A percentile compares a stretch with the other conserved stretches of the same genome.
Evolutionary conservation across 1,140 invertebrate genomes (phyloP).

Genomic region (Condylostylus longicornis): DNA sequence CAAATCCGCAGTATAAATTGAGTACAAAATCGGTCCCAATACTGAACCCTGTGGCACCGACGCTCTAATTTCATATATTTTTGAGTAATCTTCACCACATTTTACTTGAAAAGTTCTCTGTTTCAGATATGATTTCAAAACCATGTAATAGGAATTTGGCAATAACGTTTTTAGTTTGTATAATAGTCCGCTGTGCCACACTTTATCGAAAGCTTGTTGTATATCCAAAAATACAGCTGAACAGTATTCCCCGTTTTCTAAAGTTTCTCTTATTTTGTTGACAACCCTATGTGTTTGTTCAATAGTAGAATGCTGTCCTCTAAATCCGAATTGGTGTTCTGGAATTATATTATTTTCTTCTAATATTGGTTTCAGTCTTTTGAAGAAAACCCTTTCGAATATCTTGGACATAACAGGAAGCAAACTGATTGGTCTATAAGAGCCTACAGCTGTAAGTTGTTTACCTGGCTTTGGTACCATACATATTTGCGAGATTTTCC

Average conservation of each 20-base stretch:
- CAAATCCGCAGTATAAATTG: slow-evolving; percentile 11
- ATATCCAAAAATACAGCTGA: slow-evolving; percentile 21
- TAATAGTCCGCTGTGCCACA: slow-evolving; percentile 24
- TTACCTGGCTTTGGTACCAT: too few relatives aligned
- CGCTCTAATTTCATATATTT: slow-evolving; percentile 5
- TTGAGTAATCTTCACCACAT: slow-evolving; percentile 8
- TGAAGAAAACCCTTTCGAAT: slow-evolving; percentile 16
- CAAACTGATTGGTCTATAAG: too few relatives aligned
- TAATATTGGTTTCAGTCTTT: slow-evolving; percentile 12
- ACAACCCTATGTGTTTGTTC: slow-evolving; percentile 16
- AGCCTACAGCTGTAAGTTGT: too few relatives aligned
- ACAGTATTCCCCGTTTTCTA: slow-evolving; percentile 21
- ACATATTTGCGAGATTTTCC: too few relatives aligned
- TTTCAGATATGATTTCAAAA: slow-evolving; percentile 14
- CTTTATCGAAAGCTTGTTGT: slow-evolving; percentile 21
- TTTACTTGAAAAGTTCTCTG: slow-evolving; percentile 13
- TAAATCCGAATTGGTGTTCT: slow-evolving; percentile 17
- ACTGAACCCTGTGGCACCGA: slow-evolving; percentile 16
- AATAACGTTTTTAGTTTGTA: slow-evolving; percentile 15
- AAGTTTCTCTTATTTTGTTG: slow-evolving; percentile 9
- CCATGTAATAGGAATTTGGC: slow-evolving; percentile 10
- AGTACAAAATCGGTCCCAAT: slow-evolving; percentile 10
- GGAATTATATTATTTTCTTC: slow-evolving; percentile 7
- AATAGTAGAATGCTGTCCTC: slow-evolving; percentile 14
- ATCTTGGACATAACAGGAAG: slow-evolving; percentile 19